Evolutionary conservation across 2,797 vertebrate species (phyloP).

Genomic region (Myiotriccus ornatus): DNA sequence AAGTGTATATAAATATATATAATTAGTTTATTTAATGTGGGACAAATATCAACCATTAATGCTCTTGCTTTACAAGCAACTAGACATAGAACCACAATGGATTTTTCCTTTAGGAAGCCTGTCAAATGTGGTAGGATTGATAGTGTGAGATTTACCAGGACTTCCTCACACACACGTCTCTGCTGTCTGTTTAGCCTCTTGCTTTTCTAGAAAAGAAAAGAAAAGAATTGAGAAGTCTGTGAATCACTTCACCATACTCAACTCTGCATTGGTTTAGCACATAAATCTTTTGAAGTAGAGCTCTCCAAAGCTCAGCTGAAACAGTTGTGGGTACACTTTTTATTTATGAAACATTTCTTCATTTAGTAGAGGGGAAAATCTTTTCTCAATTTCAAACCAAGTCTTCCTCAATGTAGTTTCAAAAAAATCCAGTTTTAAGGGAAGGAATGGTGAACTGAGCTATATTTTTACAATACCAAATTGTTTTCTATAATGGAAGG

Average conservation of each 20-base stretch:
- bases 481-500: neutral
- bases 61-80: neutral
- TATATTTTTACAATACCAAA: neutral
- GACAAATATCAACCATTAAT: neutral
- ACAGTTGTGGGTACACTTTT: neutral
- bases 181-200: neutral
- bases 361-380: conserved; percentile 23
- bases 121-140: neutral
- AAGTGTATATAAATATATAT: neutral
- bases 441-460: neutral
- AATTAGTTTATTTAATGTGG: neutral
- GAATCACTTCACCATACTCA: conserved; percentile 11
- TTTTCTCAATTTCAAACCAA: neutral
- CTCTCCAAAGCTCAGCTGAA: conserved; percentile 37
- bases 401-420: neutral
- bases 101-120: neutral
- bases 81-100: neutral
- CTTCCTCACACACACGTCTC: neutral
- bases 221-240: neutral
- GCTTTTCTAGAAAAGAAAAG: conserved; percentile 15
- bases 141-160: neutral
- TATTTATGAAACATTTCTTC: conserved; percentile 46
- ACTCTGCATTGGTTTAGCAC: neutral
- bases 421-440: conserved; percentile 41
- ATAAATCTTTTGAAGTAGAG: conserved; percentile 29